These are phyloP conservation scores for Drosophila infuscata DNA, from an alignment of 2,888 invertebrate species.

Conservation along the genomic window DNA sequence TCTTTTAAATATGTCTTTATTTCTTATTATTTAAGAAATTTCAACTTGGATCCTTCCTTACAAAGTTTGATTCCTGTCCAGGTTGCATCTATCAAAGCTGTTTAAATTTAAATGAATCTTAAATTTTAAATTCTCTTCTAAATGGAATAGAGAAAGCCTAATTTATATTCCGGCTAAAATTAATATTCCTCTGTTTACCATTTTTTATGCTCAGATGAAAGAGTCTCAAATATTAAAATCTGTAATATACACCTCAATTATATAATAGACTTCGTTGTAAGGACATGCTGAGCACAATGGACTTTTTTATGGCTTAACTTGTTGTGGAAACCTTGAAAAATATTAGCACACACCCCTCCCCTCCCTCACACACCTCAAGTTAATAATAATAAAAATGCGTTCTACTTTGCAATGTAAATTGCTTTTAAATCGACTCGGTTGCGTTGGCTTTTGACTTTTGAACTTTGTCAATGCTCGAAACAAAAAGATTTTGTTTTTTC, in stretches of 20 bases:
- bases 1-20: neutral
- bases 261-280: slow-evolving; percentile 3
- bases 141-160: neutral
- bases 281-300: slow-evolving; percentile 19
- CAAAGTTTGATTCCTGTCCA: neutral
- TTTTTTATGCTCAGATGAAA: neutral
- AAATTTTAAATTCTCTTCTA: neutral
- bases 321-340: slow-evolving; percentile 8
- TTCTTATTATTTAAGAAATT: neutral
- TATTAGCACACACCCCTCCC: neutral
- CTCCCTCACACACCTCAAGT: slow-evolving; percentile 33
- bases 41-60: neutral
- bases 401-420: slow-evolving; percentile 74
- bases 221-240: neutral
- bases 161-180: neutral
- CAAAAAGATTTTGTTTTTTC: slow-evolving; percentile 26
- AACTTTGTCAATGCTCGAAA: slow-evolving; percentile 58
- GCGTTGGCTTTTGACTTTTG: slow-evolving; percentile 60
- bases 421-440: slow-evolving; percentile 66
- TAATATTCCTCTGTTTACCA: neutral
- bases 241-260: neutral
- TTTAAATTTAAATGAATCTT: neutral
- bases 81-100: neutral
- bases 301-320: slow-evolving; percentile 16
- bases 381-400: slow-evolving; percentile 71